Percentiles rank a stretch among this genome's conserved stretches.
Evolutionary conservation across 2,113 vertebrate species (phyloP).

Genomic region (Rana temporaria): DNA sequence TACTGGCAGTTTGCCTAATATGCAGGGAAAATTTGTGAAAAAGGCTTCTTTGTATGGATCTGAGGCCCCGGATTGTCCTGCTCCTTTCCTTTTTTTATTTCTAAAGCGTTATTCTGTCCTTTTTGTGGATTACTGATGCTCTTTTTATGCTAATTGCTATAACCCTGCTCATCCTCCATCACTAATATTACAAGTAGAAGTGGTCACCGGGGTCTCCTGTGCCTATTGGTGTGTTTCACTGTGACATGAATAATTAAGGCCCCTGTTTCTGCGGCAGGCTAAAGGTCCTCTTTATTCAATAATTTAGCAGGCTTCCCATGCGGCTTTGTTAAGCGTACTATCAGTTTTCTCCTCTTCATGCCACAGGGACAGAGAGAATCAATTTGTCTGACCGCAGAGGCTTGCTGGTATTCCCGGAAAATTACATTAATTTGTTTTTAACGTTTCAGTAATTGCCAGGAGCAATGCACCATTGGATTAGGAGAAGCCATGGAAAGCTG

Average conservation of each 20-base stretch:
- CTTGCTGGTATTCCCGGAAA: conserved; percentile 52
- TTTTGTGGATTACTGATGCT: no score
- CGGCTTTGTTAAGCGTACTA: conserved; percentile 70
- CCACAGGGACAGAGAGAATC: conserved; percentile 58
- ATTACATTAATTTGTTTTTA: conserved; percentile 43
- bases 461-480: conserved; percentile 59
- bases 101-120: no score
- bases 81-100: no score
- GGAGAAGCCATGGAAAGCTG: conserved; percentile 59
- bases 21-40: no score
- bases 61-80: no score
- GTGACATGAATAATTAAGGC: conserved; percentile 78
- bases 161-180: no score
- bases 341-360: conserved; percentile 72
- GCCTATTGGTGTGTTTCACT: conserved; percentile 51
- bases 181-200: no score
- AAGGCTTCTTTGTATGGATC: no score
- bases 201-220: not conserved
- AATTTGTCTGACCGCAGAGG: conserved; percentile 58
- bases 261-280: conserved; percentile 65
- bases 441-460: conserved; percentile 39
- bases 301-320: conserved; percentile 78
- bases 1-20: no score
- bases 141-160: no score
- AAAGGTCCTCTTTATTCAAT: conserved; percentile 80